Conservation (phyloP, 2,888 invertebrate genomes). For the Lissonota sp. region DNA sequence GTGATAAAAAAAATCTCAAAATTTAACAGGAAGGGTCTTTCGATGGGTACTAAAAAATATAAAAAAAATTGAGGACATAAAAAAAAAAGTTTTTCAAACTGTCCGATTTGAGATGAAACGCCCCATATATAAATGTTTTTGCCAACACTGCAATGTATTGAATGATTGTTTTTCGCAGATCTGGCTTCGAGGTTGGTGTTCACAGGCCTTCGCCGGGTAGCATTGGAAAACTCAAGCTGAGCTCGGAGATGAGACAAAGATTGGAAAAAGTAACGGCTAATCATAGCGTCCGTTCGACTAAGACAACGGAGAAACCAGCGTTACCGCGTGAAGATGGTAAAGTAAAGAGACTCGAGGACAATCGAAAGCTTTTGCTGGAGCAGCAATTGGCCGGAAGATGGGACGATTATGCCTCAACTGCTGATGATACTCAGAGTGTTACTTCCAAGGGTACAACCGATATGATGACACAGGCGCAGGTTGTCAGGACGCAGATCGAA, state of each 20-base stretch:
- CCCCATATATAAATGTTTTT: constrained; percentile 10
- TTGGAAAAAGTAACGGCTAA: constrained; percentile 95
- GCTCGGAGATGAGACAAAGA: constrained; percentile 96
- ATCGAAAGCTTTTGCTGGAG: constrained; percentile 93
- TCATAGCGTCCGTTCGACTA: constrained; percentile 92
- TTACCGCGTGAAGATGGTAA: constrained; percentile 86
- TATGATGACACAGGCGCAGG: constrained; percentile 83
- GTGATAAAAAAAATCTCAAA: too few species aligned
- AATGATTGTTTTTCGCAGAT: constrained; percentile 70
- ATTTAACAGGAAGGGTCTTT: too few species aligned
- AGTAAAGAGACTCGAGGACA: constrained; percentile 93
- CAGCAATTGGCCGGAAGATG: constrained; percentile 88
- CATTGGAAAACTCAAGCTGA: constrained; percentile 95
- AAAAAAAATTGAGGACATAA: too few species aligned
- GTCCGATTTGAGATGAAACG: too few species aligned
- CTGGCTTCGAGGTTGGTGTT: constrained; percentile 92
- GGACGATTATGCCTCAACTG: constrained; percentile 83
- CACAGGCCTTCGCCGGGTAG: constrained; percentile 93
- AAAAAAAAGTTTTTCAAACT: too few species aligned
- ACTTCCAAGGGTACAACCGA: constrained; percentile 83
- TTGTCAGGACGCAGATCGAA: constrained; percentile 85
- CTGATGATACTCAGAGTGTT: constrained; percentile 81
- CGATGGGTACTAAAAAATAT: too few species aligned
- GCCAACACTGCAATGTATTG: background rate
- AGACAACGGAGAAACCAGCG: constrained; percentile 89